These are phyloP conservation scores for Thripadectes ignobilis DNA, from an alignment of 2,797 vertebrate genomes.

Conservation along the genomic window DNA sequence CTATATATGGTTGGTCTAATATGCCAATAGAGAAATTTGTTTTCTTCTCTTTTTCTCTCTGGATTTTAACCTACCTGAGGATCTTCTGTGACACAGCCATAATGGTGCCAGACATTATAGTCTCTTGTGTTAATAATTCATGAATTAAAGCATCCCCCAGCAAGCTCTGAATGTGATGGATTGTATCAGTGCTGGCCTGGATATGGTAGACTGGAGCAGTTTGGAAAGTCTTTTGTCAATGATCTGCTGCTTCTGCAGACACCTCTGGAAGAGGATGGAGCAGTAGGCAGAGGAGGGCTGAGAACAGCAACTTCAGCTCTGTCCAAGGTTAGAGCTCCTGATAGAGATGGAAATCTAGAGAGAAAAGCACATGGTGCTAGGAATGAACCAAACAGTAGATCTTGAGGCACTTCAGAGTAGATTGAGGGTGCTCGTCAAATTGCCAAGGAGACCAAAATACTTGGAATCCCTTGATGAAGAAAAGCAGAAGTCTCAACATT, in stretches of 20 bases:
- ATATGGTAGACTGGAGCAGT: neutral
- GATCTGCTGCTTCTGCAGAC: neutral
- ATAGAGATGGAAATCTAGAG: neutral
- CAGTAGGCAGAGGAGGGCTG: neutral
- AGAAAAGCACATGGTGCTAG: neutral
- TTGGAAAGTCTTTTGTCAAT: neutral
- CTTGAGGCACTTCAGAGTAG: neutral
- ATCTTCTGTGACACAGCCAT: neutral
- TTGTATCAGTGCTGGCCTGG: neutral
- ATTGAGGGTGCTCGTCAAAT: neutral
- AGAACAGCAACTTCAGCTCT: neutral
- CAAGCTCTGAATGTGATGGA: neutral
- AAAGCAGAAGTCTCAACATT: neutral
- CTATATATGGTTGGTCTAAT: neutral
- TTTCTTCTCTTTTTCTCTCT: neutral
- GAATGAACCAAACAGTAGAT: neutral
- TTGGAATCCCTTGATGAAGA: neutral
- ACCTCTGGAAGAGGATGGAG: neutral
- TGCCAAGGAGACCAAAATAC: neutral
- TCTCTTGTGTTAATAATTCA: neutral
- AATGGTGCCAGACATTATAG: neutral
- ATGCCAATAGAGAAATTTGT: neutral
- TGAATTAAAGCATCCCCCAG: neutral
- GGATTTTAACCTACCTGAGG: neutral
- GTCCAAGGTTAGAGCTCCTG: neutral